phyloP scores from a whole-genome alignment of 1,140 invertebrate species.

The Dreissena rostriformis region DNA sequence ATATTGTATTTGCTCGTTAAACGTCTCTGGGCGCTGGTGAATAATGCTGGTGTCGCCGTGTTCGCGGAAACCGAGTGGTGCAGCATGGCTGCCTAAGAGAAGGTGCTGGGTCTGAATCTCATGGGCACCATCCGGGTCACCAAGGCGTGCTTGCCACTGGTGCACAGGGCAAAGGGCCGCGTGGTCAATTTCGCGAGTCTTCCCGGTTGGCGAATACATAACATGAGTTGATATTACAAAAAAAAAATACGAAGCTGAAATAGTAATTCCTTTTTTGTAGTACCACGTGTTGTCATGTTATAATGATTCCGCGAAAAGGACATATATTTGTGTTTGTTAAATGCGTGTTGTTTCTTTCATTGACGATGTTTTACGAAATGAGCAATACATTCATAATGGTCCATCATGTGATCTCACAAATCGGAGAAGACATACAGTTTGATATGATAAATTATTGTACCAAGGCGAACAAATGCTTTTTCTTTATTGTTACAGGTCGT shows the following conservation, averaged over 20 bases:
- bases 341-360: too few relatives aligned
- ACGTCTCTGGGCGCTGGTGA: constrained; percentile 72
- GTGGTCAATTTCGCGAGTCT: constrained; percentile 91
- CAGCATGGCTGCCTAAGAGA: constrained; percentile 81
- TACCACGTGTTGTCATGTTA: too few relatives aligned
- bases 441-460: too few relatives aligned
- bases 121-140: constrained; percentile 59
- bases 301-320: too few relatives aligned
- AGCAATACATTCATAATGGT: too few relatives aligned
- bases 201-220: constrained; percentile 56
- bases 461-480: too few relatives aligned
- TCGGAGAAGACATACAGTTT: too few relatives aligned
- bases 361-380: too few relatives aligned
- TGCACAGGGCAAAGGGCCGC: constrained; percentile 76
- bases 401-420: too few relatives aligned
- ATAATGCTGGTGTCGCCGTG: constrained; percentile 90
- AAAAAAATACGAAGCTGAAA: too few relatives aligned
- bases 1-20: background rate
- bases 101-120: constrained; percentile 57
- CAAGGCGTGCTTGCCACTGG: constrained; percentile 58
- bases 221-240: background rate
- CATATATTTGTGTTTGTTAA: too few relatives aligned
- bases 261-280: too few relatives aligned
- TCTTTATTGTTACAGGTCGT: constrained; percentile 7
- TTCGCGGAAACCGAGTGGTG: constrained; percentile 95